Conservation (phyloP, 2,888 invertebrate species). For the Synergus umbraculus region DNA sequence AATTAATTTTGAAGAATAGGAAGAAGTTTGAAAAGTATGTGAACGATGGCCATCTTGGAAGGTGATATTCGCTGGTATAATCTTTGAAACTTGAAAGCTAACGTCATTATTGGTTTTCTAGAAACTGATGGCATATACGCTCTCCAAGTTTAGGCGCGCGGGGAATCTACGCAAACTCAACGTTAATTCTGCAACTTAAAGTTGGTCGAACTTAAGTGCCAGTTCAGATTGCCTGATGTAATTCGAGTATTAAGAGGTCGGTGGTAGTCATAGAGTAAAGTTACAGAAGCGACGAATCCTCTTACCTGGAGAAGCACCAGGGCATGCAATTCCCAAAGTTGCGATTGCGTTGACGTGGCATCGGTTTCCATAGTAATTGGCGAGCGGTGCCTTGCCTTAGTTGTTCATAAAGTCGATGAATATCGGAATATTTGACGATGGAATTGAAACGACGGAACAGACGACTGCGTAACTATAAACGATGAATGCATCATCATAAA, state of each 20-base stretch:
- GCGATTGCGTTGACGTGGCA: conserved; percentile 25
- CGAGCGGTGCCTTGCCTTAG: background rate
- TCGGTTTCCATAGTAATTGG: conserved; percentile 37
- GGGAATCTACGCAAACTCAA: conserved; percentile 27
- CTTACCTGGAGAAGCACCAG: conserved; percentile 8
- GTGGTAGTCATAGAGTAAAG: conserved; percentile 3
- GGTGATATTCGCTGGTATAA: background rate
- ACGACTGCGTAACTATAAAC: background rate
- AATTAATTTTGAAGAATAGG: too few species aligned
- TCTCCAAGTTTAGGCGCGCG: conserved; percentile 3
- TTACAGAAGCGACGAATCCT: conserved; percentile 5
- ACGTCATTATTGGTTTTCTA: conserved; percentile 32
- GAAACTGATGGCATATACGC: background rate
- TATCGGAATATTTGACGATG: conserved; percentile 3
- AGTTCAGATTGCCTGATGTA: conserved; percentile 40
- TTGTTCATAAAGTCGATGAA: background rate
- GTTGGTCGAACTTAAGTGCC: conserved; percentile 34
- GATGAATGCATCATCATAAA: background rate
- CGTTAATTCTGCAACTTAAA: conserved; percentile 37
- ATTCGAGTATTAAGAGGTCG: conserved; percentile 25
- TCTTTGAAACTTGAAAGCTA: background rate
- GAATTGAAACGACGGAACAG: background rate
- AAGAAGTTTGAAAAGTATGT: background rate
- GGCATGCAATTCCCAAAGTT: conserved; percentile 41
- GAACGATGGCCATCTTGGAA: background rate